Percentiles rank a stretch among this genome's conserved stretches.
phyloP scores from a whole-genome alignment of 2,888 invertebrate genomes.

The Erebia ligea region DNA sequence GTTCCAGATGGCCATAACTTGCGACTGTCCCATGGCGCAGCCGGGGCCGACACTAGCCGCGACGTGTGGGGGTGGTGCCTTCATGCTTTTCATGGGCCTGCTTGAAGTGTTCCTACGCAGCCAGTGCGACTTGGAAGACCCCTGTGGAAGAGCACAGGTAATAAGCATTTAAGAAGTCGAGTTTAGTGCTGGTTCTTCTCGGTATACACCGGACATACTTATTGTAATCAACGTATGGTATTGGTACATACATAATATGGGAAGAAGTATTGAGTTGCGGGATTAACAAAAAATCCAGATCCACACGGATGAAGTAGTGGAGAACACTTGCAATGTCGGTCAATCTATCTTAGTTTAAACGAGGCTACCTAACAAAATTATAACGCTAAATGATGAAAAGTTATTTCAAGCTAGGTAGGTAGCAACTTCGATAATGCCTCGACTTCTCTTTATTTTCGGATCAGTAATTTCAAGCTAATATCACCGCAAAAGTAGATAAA shows the following conservation, averaged over 20 bases:
- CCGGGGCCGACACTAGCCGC: slow-evolving; percentile 93
- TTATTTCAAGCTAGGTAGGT: too few species aligned
- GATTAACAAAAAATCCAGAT: too few species aligned
- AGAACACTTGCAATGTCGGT: too few species aligned
- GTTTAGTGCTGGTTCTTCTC: too few species aligned
- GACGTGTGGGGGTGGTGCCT: slow-evolving; percentile 92
- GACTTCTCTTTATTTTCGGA: not conserved
- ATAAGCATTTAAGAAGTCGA: not conserved
- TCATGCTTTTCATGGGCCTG: slow-evolving; percentile 95
- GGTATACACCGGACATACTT: too few species aligned
- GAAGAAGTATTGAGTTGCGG: too few species aligned
- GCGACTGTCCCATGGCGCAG: slow-evolving; percentile 91
- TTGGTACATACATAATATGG: too few species aligned
- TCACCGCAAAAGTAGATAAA: slow-evolving; percentile 6
- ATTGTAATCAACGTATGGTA: too few species aligned
- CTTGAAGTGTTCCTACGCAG: slow-evolving; percentile 93
- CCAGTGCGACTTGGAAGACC: slow-evolving; percentile 94
- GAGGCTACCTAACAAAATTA: too few species aligned
- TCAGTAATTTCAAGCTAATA: not conserved
- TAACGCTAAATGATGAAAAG: too few species aligned
- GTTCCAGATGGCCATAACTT: slow-evolving; percentile 81
- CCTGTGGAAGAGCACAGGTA: slow-evolving; percentile 89
- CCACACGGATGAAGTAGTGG: too few species aligned
- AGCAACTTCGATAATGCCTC: not conserved
- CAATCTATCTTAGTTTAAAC: too few species aligned